phyloP scores from a whole-genome alignment of 64 coral and sea anemone species.

The Actinia tenebrosa region DNA sequence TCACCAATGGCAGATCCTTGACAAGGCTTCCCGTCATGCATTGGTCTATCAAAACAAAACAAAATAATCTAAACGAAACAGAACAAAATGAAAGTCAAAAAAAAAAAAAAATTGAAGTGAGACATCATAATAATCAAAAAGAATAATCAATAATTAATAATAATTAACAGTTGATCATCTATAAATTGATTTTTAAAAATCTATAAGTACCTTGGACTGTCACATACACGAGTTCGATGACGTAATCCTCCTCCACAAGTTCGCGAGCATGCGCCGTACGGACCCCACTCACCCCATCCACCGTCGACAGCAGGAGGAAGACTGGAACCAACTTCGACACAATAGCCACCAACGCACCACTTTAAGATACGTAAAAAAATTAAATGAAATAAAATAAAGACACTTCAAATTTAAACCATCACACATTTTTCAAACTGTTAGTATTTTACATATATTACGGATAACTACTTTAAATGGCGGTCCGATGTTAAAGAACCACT shows the following conservation, averaged over 20 bases:
- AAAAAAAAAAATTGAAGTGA: too few relatives aligned
- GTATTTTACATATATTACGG: too few relatives aligned
- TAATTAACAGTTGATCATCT: too few relatives aligned
- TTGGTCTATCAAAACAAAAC: neutral
- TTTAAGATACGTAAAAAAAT: neutral
- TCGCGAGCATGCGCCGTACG: conserved; percentile 32
- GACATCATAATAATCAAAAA: too few relatives aligned
- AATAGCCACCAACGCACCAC: conserved; percentile 27
- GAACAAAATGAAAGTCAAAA: neutral
- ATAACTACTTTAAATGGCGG: too few relatives aligned
- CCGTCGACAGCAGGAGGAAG: conserved; percentile 36
- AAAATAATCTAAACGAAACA: neutral
- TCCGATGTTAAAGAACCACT: too few relatives aligned
- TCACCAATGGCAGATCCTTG: neutral
- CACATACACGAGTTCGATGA: conserved; percentile 30
- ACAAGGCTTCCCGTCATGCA: conserved; percentile 3
- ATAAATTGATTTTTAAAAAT: too few relatives aligned
- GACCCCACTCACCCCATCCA: conserved; percentile 35
- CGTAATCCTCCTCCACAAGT: conserved; percentile 49
- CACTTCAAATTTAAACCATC: neutral
- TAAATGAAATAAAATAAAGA: neutral
- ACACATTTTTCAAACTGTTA: neutral
- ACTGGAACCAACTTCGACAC: conserved; percentile 26
- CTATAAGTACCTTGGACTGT: conserved; percentile 26
- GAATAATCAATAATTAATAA: too few relatives aligned